These are phyloP conservation scores for Corapipo altera DNA, from an alignment of 2,113 vertebrate species.

Conservation along the genomic window DNA sequence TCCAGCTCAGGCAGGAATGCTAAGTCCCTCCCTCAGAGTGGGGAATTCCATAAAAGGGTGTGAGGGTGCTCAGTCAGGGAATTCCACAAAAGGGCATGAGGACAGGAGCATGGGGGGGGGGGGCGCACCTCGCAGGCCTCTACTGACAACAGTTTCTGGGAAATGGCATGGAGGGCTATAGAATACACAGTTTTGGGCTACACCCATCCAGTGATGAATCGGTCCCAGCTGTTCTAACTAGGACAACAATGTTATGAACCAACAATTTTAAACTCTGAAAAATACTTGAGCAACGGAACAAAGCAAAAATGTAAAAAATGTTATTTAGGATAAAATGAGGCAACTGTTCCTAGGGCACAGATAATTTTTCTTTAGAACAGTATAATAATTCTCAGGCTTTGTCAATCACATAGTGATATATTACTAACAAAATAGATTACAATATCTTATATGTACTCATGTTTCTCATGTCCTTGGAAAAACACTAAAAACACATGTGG, in stretches of 20 bases:
- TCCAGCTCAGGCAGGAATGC: too few species aligned
- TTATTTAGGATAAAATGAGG: not conserved
- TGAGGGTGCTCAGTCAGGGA: too few species aligned
- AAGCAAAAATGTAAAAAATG: not conserved
- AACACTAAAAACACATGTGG: not conserved
- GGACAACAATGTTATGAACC: not conserved
- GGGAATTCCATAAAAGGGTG: too few species aligned
- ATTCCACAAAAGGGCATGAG: too few species aligned
- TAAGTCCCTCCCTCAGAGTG: too few species aligned
- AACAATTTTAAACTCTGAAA: not conserved
- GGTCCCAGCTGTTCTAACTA: too few species aligned
- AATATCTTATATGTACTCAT: not conserved
- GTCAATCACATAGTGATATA: not conserved
- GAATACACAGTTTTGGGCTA: too few species aligned
- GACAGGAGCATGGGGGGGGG: too few species aligned
- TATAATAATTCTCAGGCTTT: not conserved
- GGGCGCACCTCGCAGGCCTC: too few species aligned
- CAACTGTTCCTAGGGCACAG: not conserved
- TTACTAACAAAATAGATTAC: not conserved
- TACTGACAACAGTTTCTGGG: too few species aligned
- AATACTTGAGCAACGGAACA: not conserved
- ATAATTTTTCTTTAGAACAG: not conserved
- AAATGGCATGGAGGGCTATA: too few species aligned
- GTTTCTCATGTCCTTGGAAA: not conserved
- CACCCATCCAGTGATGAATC: too few species aligned